Evolutionary conservation across 2,797 vertebrate species (phyloP).

Genomic region (Phrynocephalus forsythii): DNA sequence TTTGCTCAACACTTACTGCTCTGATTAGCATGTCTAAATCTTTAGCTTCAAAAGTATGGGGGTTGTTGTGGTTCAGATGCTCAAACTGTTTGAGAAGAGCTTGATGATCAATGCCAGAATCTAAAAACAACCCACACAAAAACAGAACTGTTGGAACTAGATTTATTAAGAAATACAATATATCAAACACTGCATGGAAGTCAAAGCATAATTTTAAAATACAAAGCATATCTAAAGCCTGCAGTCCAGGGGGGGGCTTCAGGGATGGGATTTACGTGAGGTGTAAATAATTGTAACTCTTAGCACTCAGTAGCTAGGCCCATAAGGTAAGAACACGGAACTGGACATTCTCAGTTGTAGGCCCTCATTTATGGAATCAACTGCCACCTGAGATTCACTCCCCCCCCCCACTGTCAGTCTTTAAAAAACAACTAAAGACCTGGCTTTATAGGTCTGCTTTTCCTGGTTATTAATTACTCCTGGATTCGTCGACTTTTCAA

Average conservation of each 20-base stretch:
- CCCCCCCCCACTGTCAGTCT: too few relatives aligned
- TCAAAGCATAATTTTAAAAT: slow-evolving; percentile 3
- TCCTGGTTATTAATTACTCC: too few relatives aligned
- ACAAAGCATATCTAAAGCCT: not conserved
- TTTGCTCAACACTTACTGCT: slow-evolving; percentile 83
- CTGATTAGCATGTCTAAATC: slow-evolving; percentile 96
- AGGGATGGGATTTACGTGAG: not conserved
- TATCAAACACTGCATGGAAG: not conserved
- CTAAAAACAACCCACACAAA: slow-evolving; percentile 74
- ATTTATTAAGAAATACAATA: slow-evolving; percentile 15
- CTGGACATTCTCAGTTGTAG: too few relatives aligned
- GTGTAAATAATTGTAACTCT: not conserved
- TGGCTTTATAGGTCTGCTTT: too few relatives aligned
- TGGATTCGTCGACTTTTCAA: too few relatives aligned
- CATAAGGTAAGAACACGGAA: too few relatives aligned
- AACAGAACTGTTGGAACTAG: slow-evolving; percentile 19
- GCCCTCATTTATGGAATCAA: too few relatives aligned
- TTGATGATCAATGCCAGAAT: slow-evolving; percentile 91
- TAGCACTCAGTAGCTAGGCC: too few relatives aligned
- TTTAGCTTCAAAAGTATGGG: slow-evolving; percentile 94
- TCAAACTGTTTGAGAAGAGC: slow-evolving; percentile 95
- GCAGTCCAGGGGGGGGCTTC: not conserved
- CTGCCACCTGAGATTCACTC: too few relatives aligned
- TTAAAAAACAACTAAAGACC: too few relatives aligned
- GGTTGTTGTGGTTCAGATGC: slow-evolving; percentile 96